phyloP scores from a whole-genome alignment of 2,113 vertebrate species.

The Ptilorrhoa leucosticta region DNA sequence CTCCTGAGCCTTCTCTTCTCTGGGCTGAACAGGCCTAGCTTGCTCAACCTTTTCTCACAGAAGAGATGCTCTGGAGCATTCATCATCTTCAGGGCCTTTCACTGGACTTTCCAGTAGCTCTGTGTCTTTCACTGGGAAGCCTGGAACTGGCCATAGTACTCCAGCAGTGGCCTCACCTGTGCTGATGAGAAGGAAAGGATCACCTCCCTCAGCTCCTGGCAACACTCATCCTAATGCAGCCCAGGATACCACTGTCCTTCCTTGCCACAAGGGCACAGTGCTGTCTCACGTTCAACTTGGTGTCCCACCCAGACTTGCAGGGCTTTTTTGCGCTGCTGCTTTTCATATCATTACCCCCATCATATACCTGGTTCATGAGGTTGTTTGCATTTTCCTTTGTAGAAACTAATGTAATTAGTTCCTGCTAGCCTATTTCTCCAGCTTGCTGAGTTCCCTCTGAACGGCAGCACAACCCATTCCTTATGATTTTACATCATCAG shows the following conservation, averaged over 20 bases:
- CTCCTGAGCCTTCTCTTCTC: background rate
- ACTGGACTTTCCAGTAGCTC: background rate
- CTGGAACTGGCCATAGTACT: background rate
- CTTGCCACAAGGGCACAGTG: background rate
- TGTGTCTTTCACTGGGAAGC: background rate
- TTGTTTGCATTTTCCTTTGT: background rate
- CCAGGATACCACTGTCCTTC: background rate
- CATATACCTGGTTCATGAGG: rapidly evolving
- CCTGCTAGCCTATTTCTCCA: background rate
- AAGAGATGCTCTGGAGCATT: background rate
- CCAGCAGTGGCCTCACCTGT: background rate
- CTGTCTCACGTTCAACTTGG: background rate
- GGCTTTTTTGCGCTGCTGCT: background rate
- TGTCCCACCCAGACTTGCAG: background rate
- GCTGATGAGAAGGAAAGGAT: background rate
- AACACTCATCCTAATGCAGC: background rate
- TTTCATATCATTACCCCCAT: background rate
- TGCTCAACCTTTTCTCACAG: background rate
- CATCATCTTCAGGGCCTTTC: background rate
- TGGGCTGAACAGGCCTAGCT: background rate
- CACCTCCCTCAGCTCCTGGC: background rate
- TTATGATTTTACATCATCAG: background rate
- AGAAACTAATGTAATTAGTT: background rate
- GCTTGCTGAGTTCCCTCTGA: background rate
- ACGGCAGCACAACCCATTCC: background rate